A percentile compares a stretch with the other conserved stretches of the same genome.
Conservation (phyloP, 2,797 vertebrate genomes). For the Pseudomugil tenellus region DNA sequence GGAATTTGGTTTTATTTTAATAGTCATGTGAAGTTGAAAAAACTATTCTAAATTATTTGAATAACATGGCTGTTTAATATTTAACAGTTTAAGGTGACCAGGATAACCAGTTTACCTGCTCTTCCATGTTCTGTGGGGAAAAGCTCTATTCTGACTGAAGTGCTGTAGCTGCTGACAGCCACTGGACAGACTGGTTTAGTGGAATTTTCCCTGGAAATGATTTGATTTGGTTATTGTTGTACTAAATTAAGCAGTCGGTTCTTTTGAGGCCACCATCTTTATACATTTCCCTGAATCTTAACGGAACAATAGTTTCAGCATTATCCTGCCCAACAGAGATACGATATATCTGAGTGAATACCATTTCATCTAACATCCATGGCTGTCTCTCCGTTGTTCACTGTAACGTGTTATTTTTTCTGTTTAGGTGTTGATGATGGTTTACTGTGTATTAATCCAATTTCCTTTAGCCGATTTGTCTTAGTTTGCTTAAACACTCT, state of each 20-base stretch:
- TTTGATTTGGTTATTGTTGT: not conserved
- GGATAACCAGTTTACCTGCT: no score
- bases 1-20: not conserved
- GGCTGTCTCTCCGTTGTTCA: not conserved
- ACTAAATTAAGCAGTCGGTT: not conserved
- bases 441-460: not conserved
- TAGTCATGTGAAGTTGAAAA: not conserved
- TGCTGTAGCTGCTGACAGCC: no score
- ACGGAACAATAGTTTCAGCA: not conserved
- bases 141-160: no score
- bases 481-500: not conserved
- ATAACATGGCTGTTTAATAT: no score
- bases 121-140: no score
- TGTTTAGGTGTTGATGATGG: not conserved
- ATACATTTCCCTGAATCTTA: not conserved
- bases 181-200: no score
- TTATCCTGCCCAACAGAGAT: not conserved
- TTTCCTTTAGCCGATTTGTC: not conserved
- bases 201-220: no score
- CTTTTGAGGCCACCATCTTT: not conserved
- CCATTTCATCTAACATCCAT: not conserved
- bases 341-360: not conserved
- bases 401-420: not conserved
- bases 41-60: no score
- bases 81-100: no score